Conservation (phyloP, 64 coral and sea anemone genomes). For the Montipora capricornis region DNA sequence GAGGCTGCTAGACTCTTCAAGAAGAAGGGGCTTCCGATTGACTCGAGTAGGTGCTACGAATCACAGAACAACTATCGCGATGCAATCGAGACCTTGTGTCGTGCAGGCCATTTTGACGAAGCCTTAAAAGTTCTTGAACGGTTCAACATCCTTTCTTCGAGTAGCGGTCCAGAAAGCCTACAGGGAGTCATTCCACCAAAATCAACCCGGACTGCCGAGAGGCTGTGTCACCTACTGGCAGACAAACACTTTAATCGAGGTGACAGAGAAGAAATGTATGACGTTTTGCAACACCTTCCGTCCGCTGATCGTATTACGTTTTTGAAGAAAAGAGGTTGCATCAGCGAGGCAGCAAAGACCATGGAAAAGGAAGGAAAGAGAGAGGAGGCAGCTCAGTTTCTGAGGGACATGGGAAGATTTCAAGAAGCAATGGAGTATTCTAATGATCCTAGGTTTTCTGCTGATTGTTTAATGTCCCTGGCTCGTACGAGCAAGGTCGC, state of each 20-base stretch:
- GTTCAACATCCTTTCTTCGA: constrained; percentile 50
- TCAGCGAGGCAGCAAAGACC: constrained; percentile 56
- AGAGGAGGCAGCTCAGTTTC: constrained; percentile 66
- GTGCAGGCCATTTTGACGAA: constrained; percentile 54
- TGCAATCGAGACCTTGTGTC: constrained; percentile 69
- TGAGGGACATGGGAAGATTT: constrained; percentile 58
- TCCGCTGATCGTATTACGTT: constrained; percentile 77
- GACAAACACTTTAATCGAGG: constrained; percentile 61
- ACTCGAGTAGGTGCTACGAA: constrained; percentile 71
- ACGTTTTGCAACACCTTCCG: constrained; percentile 71
- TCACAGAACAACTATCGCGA: constrained; percentile 66
- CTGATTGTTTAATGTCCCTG: constrained; percentile 71
- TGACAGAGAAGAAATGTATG: constrained; percentile 69
- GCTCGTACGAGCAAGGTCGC: neutral
- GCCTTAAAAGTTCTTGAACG: constrained; percentile 69
- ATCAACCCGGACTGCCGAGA: constrained; percentile 72
- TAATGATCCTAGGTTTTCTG: constrained; percentile 64
- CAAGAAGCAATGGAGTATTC: constrained; percentile 64
- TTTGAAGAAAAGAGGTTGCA: constrained; percentile 65
- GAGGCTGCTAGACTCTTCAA: constrained; percentile 55
- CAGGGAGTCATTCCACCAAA: constrained; percentile 77
- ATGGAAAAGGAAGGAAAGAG: constrained; percentile 61
- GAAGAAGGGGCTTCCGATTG: constrained; percentile 21
- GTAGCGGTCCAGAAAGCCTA: constrained; percentile 37
- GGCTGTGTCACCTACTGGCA: constrained; percentile 78